phyloP scores from a whole-genome alignment of 2,888 invertebrate species.

The Apoderus coryli region DNA sequence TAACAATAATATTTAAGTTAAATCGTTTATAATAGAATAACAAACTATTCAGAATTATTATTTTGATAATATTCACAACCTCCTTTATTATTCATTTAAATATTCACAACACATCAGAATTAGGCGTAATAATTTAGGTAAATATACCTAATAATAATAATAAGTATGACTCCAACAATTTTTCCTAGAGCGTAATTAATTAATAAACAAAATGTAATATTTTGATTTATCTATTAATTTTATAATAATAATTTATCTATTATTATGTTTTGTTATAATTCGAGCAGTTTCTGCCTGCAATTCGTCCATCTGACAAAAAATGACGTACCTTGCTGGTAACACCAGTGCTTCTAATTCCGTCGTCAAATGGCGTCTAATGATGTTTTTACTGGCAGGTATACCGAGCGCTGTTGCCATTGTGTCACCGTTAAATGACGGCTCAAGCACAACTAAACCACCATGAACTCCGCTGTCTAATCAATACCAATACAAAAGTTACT shows the following conservation, averaged over 20 bases:
- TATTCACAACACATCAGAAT: too few species aligned
- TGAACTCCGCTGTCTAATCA: constrained; percentile 80
- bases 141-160: too few species aligned
- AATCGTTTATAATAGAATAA: too few species aligned
- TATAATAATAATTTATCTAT: constrained; percentile 26
- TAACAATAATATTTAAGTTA: too few species aligned
- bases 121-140: too few species aligned
- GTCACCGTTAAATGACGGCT: constrained; percentile 87
- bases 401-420: constrained; percentile 88
- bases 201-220: too few species aligned
- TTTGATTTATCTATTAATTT: too few species aligned
- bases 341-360: constrained; percentile 84
- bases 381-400: constrained; percentile 84
- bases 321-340: constrained; percentile 84
- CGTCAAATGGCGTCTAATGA: constrained; percentile 79
- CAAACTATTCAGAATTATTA: too few species aligned
- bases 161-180: too few species aligned
- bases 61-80: too few species aligned
- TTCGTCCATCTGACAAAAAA: constrained; percentile 76
- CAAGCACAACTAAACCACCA: constrained; percentile 83
- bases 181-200: too few species aligned
- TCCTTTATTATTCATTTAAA: too few species aligned
- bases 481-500: background rate
- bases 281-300: constrained; percentile 63
- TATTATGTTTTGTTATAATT: constrained; percentile 50